Percentiles rank a stretch among this genome's conserved stretches.
Conservation (phyloP, 2,797 vertebrate genomes). For the Sternotherus odoratus region DNA sequence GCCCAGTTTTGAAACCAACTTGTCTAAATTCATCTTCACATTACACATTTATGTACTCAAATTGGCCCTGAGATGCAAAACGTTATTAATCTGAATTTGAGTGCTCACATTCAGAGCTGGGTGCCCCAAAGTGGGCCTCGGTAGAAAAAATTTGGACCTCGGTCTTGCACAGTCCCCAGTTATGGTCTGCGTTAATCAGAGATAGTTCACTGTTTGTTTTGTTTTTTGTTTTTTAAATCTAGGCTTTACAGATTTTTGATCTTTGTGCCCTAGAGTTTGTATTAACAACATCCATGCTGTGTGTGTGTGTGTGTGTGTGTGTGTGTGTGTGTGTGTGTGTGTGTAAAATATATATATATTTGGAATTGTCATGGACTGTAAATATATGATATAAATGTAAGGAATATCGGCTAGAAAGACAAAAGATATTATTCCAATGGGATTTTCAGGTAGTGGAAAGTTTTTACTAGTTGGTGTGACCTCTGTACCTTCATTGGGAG, state of each 20-base stretch:
- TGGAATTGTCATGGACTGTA: neutral
- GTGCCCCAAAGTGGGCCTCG: neutral
- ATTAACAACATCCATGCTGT: no score
- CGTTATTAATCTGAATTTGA: neutral
- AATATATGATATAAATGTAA: fast-evolving
- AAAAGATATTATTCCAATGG: no score
- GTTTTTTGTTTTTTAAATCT: neutral
- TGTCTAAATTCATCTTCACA: neutral
- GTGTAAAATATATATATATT: no score
- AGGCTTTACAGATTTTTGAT: neutral
- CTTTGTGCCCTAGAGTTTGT: neutral
- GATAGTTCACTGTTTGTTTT: neutral
- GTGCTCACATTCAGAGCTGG: neutral
- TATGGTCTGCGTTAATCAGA: neutral
- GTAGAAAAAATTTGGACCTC: neutral
- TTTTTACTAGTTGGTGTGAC: neutral
- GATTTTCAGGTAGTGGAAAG: neutral
- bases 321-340: no score
- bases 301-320: no score
- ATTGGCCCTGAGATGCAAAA: neutral
- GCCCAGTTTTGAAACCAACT: neutral
- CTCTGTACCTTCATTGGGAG: slow-evolving; percentile 12
- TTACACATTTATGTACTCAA: neutral
- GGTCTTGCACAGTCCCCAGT: neutral
- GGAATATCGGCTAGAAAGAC: neutral